A percentile compares a stretch with the other conserved stretches of the same genome.
Evolutionary conservation across 2,797 vertebrate species (phyloP).

Genomic region (Siniperca obscura): DNA sequence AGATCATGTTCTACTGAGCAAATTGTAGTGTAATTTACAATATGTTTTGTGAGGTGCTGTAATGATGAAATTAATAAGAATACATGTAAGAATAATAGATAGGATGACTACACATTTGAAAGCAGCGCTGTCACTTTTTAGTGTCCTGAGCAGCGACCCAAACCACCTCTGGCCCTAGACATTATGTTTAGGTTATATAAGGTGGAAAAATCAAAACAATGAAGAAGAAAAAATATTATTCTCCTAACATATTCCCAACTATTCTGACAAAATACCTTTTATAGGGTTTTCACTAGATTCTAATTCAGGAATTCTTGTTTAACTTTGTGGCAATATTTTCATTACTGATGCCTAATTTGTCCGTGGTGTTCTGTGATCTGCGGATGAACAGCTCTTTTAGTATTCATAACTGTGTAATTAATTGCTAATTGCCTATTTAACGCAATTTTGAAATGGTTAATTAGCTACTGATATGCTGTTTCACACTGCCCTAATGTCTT

Average conservation of each 20-base stretch:
- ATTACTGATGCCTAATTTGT: constrained; percentile 43
- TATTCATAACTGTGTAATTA: constrained; percentile 62
- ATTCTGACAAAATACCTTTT: not conserved
- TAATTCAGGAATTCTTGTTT: constrained; percentile 34
- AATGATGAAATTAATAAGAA: constrained; percentile 1
- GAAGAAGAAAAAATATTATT: not conserved
- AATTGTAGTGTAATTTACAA: not conserved
- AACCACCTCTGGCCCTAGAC: not conserved
- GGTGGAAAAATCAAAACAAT: not conserved
- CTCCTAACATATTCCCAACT: not conserved
- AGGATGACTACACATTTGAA: not conserved
- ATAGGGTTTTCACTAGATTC: not conserved
- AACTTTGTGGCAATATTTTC: constrained; percentile 18
- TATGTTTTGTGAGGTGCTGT: not conserved
- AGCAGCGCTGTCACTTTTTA: not conserved
- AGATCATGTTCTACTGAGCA: not conserved
- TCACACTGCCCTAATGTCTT: constrained; percentile 28
- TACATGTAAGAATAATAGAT: not conserved
- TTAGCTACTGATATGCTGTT: constrained; percentile 53
- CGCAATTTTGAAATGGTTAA: constrained; percentile 51
- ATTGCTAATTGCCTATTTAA: constrained; percentile 55
- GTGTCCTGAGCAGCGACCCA: not conserved
- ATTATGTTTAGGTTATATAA: constrained; percentile 8
- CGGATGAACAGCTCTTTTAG: constrained; percentile 48
- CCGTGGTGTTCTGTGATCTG: constrained; percentile 30